phyloP scores from a whole-genome alignment of 2,797 vertebrate genomes.

The Anguilla marmorata region DNA sequence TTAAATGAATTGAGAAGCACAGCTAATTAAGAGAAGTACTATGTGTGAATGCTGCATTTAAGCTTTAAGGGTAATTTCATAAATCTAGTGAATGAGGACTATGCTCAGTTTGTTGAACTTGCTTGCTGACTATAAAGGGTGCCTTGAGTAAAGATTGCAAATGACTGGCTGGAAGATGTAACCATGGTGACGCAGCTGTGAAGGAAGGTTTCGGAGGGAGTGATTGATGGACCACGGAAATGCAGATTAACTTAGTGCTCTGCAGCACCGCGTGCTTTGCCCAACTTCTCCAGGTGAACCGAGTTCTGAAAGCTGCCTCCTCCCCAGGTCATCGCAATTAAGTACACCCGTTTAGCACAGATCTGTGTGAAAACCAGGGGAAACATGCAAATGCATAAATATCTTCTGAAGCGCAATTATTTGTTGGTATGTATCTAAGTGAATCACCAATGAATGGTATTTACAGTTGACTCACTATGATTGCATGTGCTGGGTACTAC shows the following conservation, averaged over 20 bases:
- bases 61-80: neutral
- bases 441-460: neutral
- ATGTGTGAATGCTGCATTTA: neutral
- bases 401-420: neutral
- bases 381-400: neutral
- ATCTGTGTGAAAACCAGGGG: neutral
- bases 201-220: neutral
- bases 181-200: neutral
- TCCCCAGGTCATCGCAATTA: neutral
- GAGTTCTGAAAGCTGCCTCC: neutral
- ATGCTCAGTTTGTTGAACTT: neutral
- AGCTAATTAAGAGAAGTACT: neutral
- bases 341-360: neutral
- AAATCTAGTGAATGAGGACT: neutral
- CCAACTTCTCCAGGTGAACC: neutral
- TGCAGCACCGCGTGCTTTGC: neutral
- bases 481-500: neutral
- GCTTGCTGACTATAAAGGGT: neutral
- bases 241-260: neutral
- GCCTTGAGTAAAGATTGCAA: neutral
- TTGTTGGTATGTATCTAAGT: neutral
- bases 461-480: neutral
- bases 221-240: conserved; percentile 3
- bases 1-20: neutral
- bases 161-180: neutral